Evolutionary conservation across 2,797 vertebrate genomes (phyloP).

Genomic region (Gymnopithys bicolor): DNA sequence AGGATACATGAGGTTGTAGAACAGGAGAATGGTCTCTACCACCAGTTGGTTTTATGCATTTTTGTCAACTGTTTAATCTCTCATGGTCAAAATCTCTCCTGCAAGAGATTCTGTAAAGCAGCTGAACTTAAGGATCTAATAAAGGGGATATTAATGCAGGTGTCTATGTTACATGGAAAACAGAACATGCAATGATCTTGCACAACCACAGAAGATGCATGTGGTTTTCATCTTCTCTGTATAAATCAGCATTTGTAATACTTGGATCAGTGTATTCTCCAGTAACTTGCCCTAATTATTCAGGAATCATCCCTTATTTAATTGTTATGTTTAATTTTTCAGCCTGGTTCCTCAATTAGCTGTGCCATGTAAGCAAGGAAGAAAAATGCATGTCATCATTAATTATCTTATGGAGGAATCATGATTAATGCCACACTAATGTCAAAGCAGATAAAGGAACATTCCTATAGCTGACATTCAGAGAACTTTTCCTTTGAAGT

Average conservation of each 20-base stretch:
- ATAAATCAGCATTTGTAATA: background rate
- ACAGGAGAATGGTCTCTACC: background rate
- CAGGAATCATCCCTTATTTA: background rate
- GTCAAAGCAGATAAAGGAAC: background rate
- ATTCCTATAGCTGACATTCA: background rate
- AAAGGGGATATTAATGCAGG: background rate
- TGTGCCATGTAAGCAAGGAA: background rate
- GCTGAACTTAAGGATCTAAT: background rate
- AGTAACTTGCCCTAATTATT: background rate
- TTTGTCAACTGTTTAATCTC: background rate
- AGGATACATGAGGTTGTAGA: background rate
- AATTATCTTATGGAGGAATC: background rate
- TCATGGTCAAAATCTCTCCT: background rate
- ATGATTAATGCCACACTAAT: background rate
- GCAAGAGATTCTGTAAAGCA: background rate
- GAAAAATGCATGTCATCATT: background rate
- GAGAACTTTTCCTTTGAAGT: background rate
- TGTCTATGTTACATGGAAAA: background rate
- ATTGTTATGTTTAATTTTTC: conserved; percentile 8
- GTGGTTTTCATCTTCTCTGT: background rate
- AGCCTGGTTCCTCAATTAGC: background rate
- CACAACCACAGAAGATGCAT: background rate
- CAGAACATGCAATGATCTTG: background rate
- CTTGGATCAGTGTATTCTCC: background rate
- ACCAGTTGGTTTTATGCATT: background rate